Evolutionary conservation across 2,113 vertebrate species (phyloP).

Genomic region (Oxyura jamaicensis): DNA sequence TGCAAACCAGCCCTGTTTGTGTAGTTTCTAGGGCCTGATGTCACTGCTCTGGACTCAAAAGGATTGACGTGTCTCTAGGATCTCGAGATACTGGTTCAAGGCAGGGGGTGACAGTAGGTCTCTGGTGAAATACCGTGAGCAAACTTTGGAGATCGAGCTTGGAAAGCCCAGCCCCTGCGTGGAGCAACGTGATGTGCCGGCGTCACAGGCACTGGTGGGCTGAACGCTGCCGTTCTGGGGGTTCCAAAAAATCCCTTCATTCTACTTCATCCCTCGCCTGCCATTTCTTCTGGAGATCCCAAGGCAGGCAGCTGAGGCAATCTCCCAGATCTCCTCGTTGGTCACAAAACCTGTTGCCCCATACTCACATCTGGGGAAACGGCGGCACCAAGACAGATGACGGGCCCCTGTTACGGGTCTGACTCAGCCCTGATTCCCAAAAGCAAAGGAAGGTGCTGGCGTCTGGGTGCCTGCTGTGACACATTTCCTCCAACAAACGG

Average conservation of each 20-base stretch:
- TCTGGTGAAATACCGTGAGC: neutral
- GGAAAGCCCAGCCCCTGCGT: neutral
- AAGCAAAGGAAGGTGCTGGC: neutral
- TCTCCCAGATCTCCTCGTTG: neutral
- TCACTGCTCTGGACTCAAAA: slow-evolving; percentile 54
- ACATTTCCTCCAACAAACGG: neutral
- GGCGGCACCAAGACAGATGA: neutral
- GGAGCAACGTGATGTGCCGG: neutral
- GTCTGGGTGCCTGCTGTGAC: neutral
- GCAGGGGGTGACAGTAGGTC: neutral
- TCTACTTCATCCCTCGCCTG: neutral
- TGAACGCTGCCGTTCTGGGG: neutral
- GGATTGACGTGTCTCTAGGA: slow-evolving; percentile 27
- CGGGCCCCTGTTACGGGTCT: neutral
- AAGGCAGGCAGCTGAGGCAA: neutral
- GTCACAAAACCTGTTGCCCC: neutral
- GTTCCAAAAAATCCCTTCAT: neutral
- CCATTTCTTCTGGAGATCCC: neutral
- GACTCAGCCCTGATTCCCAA: neutral
- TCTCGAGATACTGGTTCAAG: neutral
- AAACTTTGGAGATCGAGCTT: neutral
- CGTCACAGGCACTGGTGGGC: neutral
- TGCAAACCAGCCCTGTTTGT: slow-evolving; percentile 49
- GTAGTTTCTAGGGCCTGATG: slow-evolving; percentile 43
- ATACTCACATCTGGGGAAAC: neutral